Evolutionary conservation across 1,140 invertebrate species (phyloP).

Genomic region (Caenorhabditis tropicalis): DNA sequence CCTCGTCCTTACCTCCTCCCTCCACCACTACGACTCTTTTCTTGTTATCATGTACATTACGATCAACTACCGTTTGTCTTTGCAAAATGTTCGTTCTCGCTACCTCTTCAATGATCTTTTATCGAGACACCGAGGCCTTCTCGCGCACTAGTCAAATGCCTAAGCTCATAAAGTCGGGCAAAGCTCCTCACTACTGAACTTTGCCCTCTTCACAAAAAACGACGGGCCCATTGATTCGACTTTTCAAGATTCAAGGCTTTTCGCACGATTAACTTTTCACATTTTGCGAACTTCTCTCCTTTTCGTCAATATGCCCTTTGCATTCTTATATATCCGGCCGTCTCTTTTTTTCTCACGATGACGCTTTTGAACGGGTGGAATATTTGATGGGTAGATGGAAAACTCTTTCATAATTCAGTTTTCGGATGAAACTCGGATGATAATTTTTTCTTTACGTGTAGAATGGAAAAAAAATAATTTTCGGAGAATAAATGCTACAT

Average conservation of each 20-base stretch:
- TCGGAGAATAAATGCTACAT: too few relatives aligned
- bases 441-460: too few relatives aligned
- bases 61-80: slow-evolving; percentile 42
- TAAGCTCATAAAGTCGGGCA: slow-evolving; percentile 28
- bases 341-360: background rate
- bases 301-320: background rate
- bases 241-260: slow-evolving; percentile 22
- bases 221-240: background rate
- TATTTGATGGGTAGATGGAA: background rate
- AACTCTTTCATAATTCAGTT: background rate
- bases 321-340: slow-evolving; percentile 15
- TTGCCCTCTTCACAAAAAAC: background rate
- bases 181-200: slow-evolving; percentile 1
- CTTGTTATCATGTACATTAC: slow-evolving; percentile 45
- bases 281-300: background rate
- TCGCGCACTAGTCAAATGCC: slow-evolving; percentile 17
- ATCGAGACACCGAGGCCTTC: background rate
- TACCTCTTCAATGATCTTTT: slow-evolving; percentile 31
- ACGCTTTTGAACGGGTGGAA: slow-evolving; percentile 22
- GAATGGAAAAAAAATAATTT: too few relatives aligned
- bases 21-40: background rate
- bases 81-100: slow-evolving; percentile 24
- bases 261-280: slow-evolving; percentile 40
- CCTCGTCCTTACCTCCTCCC: slow-evolving; percentile 33
- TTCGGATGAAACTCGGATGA: too few relatives aligned